Base-by-base conservation (phyloP, 2,797 vertebrate genomes). In the Sebastes miniatus region DNA sequence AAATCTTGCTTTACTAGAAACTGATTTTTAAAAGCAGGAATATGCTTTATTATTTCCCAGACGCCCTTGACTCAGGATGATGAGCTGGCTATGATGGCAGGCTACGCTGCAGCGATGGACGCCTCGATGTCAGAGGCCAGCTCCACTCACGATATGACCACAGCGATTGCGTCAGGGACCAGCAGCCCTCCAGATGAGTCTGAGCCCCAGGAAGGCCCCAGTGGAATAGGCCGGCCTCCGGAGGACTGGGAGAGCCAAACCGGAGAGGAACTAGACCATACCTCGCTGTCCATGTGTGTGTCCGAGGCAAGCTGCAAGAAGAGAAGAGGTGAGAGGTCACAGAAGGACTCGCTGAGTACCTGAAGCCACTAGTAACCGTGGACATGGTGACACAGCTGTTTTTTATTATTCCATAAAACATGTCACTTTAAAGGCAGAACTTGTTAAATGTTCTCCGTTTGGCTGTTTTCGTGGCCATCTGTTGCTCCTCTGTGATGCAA, bases 41-140 rank as follows among this genome's bases (percentile, higher is more conserved):
- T 76, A 0, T 67, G 14, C 36, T 57, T 72, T 47, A 47, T 72
- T 1, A 22, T 72, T 76, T 39, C 54, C 52, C 71, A 97, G 96
- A 87, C 96, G 10, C 96, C 97, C 4, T 80, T 99, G 83, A 96
- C 97, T 95, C 98, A 97, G 95, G 98, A 99, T 77, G 97, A 95
- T 3, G 97, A 97, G 72, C 91, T 97, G 27, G 89, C 96, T 29
- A 94, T 98, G 80, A 98, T 99, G 97, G 96, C 95, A 20, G 96
- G 96, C 87, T 99, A 99, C 8, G 96, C 96, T 1, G 97, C 98
- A 24, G 95, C 97, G 20, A 97, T 99, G 97, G 98, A 99, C 13
- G 94, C 95, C 34, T 94, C 97, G 0, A 94, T 86, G 90, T 95
- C 92, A 14, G 94, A 93, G 71, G 89, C 81, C 59, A 92, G 92